These are phyloP conservation scores for Geococcyx californianus DNA, from an alignment of 2,113 vertebrate species.

Conservation along the genomic window DNA sequence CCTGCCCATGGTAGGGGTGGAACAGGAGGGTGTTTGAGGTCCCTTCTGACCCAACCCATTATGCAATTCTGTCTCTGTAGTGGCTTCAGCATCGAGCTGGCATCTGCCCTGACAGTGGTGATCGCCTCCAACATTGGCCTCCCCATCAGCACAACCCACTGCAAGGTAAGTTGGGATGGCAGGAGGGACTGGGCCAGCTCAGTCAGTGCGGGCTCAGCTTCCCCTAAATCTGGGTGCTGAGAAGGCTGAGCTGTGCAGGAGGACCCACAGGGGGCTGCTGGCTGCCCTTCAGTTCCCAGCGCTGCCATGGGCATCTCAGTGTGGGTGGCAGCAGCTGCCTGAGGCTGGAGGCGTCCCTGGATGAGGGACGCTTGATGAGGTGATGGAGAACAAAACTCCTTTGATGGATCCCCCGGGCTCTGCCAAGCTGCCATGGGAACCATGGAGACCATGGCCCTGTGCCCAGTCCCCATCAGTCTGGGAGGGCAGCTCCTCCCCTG, in stretches of 20 bases:
- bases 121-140: slow-evolving; percentile 93
- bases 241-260: background rate
- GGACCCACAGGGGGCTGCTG: background rate
- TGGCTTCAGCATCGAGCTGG: slow-evolving; percentile 96
- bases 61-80: slow-evolving; percentile 62
- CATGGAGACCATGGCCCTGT: no score
- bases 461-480: no score
- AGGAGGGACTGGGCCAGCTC: fast-evolving
- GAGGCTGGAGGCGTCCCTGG: background rate
- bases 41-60: no score
- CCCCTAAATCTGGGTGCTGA: fast-evolving
- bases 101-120: slow-evolving; percentile 92
- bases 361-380: background rate
- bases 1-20: no score
- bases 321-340: background rate
- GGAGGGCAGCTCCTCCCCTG: no score
- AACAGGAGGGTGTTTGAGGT: no score
- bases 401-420: background rate
- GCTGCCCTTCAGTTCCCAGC: background rate
- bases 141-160: slow-evolving; percentile 97
- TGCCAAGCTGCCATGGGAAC: background rate
- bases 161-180: slow-evolving; percentile 82
- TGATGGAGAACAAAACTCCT: background rate
- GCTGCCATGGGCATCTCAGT: fast-evolving
- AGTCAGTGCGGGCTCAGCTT: fast-evolving